Base-by-base conservation (phyloP, 2,888 invertebrate species). In the Tachina fera region DNA sequence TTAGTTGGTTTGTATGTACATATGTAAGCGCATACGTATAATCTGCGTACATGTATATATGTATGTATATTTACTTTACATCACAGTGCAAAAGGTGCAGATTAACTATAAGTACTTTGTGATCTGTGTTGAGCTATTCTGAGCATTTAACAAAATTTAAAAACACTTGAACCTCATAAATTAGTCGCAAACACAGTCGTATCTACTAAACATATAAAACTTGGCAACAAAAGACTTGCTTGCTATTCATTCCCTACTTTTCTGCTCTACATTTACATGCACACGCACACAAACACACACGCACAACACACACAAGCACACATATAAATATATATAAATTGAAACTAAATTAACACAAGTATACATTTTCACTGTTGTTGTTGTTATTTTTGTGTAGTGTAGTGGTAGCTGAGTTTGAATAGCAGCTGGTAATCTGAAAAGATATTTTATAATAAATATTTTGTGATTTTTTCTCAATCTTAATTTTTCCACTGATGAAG, bases 131-230 rank as follows among this genome's bases (percentile, higher is more conserved):
- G 82, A 85, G 81, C 77, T 81, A 81, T 81, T 53, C 68, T 81
- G 74, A 79, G 71, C 71, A 75, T 83, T 86, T 86, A 86, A 86
- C 85, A 71, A 83, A 82, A 83, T 79, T 79, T 79, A 79, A 83
- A 86, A 86, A 79, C 86, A 83, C 86, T 86, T 86, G 75, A 83
- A 86, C 86, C 83, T 79, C 83, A 83, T 86, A 86, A 86, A 86
- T 86, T 86, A 86, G 86, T 79, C 83, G 83, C 56, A 83, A 79
- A 72, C 79, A 82, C 60, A 61, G 61, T 61, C 51, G 78, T 51
- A 61, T 10, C 60, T 65, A 82, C 65, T 65, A 82, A 76, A 79
- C 61, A 76, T 74, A 86, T 53, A 79, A 31, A 58, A 72, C 43
- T 41, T 72, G 70, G 65, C 58, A 74, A 71, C 41, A 11, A 74